Evolutionary conservation across 2,888 invertebrate genomes (phyloP).

Genomic region (Aphidius colemani): DNA sequence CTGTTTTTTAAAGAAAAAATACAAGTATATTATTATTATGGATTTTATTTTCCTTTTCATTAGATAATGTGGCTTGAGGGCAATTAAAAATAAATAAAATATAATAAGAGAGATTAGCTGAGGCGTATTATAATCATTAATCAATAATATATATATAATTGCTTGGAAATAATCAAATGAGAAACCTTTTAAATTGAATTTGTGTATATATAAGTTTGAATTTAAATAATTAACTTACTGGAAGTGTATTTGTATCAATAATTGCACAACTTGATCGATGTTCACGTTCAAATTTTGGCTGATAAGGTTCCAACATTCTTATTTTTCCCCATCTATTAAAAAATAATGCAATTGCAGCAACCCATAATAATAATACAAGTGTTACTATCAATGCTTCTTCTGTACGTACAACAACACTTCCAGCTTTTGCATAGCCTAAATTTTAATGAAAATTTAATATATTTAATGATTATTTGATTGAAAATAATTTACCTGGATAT

Average conservation of each 20-base stretch:
- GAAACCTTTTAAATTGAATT: too few relatives aligned
- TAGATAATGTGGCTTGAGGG: neutral
- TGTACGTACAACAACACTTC: slow-evolving; percentile 76
- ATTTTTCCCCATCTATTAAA: slow-evolving; percentile 95
- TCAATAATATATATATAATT: neutral
- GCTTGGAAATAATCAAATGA: too few relatives aligned
- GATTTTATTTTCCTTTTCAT: neutral
- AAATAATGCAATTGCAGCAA: slow-evolving; percentile 84
- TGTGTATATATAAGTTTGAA: too few relatives aligned
- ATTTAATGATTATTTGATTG: too few relatives aligned
- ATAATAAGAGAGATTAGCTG: too few relatives aligned
- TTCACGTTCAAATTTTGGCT: slow-evolving; percentile 86
- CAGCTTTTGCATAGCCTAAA: slow-evolving; percentile 38
- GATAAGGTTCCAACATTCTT: slow-evolving; percentile 88
- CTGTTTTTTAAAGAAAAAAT: slow-evolving; percentile 58
- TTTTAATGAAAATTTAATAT: too few relatives aligned
- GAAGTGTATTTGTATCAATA: slow-evolving; percentile 45
- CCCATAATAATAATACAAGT: slow-evolving; percentile 82
- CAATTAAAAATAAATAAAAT: too few relatives aligned
- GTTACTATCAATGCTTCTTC: slow-evolving; percentile 85
- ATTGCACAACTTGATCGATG: slow-evolving; percentile 67
- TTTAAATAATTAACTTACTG: slow-evolving; percentile 39
- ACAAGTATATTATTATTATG: neutral
- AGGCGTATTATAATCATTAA: neutral
- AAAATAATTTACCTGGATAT: slow-evolving; percentile 44